Base-by-base conservation (phyloP, 2,888 invertebrate species). In the Ctenicera cuprea region DNA sequence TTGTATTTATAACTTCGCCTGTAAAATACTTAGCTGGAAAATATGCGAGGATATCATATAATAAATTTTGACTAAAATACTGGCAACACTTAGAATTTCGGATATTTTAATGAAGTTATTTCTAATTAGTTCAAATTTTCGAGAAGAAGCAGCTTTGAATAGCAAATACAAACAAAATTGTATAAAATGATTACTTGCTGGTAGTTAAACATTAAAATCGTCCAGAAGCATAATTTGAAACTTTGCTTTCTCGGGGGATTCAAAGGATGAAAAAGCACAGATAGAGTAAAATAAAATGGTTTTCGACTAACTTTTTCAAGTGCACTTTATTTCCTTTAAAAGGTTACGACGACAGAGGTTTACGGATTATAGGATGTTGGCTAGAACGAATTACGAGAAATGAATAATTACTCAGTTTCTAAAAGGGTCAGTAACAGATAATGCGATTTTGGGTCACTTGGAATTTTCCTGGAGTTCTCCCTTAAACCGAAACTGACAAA, bases 381-480 rank as follows among this genome's bases (percentile, higher is more conserved):
- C 43, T 62, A 45, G 30, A 45, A 62, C 16, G 62, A 62, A 62
- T 62, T 62, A 43, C 43, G 16, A 16, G 62, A 62, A 43, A 62
- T 62, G 62, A 62, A 62, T 62, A 62, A 62, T 62, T 62, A 62
- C 62, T 8, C 22, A 62, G 26, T 12, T 26, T 45, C 62, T 45
- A 45, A 62, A 62, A 62, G 62, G 43, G 45, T 62, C 62, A 62
- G 62, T 26, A 62, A 33, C 54, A 54, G 54, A 54, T 54, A 54
- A 54, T 54, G 7, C 54, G 54, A 54, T 54, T 59, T 59, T 3
- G 38, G 54, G 59, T 54, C 38, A 30, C 30, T n/a, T 30, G 7
- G 41, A 59, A 59, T 59, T 59, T 54, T 59, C 14, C 38, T 59
- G 3, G 22, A 41, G 41, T 38, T 22, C 30, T 54, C 59, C 14